Base-by-base conservation (phyloP, 2,797 vertebrate genomes). In the Yasuhikotakia modesta region DNA sequence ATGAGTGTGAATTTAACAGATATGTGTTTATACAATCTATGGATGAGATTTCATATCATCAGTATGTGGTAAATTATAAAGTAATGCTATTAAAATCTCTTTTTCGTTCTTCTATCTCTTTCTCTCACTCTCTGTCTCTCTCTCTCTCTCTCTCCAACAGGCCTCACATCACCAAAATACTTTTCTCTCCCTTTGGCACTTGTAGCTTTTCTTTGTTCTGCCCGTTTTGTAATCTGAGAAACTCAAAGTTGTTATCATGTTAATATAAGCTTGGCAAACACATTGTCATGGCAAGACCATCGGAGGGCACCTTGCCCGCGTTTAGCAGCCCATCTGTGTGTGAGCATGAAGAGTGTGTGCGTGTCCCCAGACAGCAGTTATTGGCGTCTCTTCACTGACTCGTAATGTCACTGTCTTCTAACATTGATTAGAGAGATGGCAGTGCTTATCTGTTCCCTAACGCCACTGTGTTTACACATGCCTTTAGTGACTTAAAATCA, bases 371-470 rank as follows among this genome's bases (percentile, higher is more conserved):
- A 61, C 14, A 13, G 16, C 27, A 50, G 58, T 70, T 70, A 70
- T 70, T 77, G 74, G 58, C 48, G 53, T 52, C 45, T 24, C 45
- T 61, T 63, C 60, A 63, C 60, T 22, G 10, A 63, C 27, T 63
- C n/a, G 65, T 69, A 60, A 69, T 77, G 75, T 69, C 43, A 61
- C 53, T 50, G 19, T 69, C 53, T 69, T 77, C 53, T 60, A 45
- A 48, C 45, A 70, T 61, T 30, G 73, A 76, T 76, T 77, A 50
- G 27, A 77, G 12, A 77, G 66, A 77, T 69, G 75, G 32, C 75
- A 50, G 27, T 39, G 43, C 27, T 77, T 35, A 70, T 61, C 55
- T 69, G 45, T 69, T 69, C 53, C 61, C 24, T 53, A 67, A 24
- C 4, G 3, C 53, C 45, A 68, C 64, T 76, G 39, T 76, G 57